Evolutionary conservation across 2,888 invertebrate species (phyloP), one percentile per base, ranked within the genome.

Genomic region (Rhabditoides inermis): DNA sequence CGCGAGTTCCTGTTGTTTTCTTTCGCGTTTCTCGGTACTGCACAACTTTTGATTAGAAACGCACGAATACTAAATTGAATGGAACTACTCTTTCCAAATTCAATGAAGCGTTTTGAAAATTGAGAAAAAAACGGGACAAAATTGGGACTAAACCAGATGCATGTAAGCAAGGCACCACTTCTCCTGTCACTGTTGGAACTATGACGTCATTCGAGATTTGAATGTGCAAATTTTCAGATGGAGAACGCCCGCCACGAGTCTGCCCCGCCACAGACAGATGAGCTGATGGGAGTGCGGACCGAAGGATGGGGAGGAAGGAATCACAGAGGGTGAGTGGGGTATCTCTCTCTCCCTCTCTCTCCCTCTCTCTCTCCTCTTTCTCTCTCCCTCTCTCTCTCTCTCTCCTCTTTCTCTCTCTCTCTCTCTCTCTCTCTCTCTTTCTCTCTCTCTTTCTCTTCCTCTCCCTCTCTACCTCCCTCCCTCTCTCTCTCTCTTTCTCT

Each of bases 241-340:
- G 39, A 39, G 51, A 28, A 30, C 15, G 45, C 39, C n/a, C 30
- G 46, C n/a, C 37, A 45, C 25, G 39, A n/a, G n/a, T 32, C 35
- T 39, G 42, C 28, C 25, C 40, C 15, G 32, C 39, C 1, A 51
- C 51, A 5, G 28, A 45, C 18, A 22, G 51, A 51, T 18, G 44
- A 51, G 26, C 36, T 51, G 46, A 51, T 42, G 25, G 45, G 46
- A 25, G 26, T 46, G 15, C 37, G 46, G 12, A 35, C 46, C n/a
- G 46, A 46, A 28, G 46, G 46, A 2, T 26, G 23, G 15, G 46
- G 46, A 36, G 46, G 46, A 36, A 15, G 20, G 4, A 37, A 46
- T 30, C 37, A 37, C 27, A 46, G 36, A 3, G 36, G 6, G 12
- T n/a, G 18, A 20, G 39, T n/a, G n/a, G n/a, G n/a, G n/a, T n/a